phyloP scores from a whole-genome alignment of 1,140 invertebrate genomes.

The Aphaenogaster floridana region DNA sequence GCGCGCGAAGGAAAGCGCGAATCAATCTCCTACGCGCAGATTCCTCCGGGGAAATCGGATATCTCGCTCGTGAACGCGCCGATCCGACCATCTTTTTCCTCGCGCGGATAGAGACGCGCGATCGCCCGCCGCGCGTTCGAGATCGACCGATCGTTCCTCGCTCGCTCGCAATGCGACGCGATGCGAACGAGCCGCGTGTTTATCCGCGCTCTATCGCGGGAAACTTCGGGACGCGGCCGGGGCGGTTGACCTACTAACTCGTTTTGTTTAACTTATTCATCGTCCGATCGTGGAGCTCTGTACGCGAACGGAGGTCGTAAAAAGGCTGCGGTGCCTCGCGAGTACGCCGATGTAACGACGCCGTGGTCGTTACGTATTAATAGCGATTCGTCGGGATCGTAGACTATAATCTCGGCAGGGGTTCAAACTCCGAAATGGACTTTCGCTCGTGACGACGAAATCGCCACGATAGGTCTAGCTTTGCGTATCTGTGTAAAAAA shows the following conservation, averaged over 20 bases:
- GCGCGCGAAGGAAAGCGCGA: neutral
- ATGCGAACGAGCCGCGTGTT: neutral
- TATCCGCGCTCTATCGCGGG: conserved; percentile 18
- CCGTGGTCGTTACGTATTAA: conserved; percentile 23
- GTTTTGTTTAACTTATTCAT: conserved; percentile 63
- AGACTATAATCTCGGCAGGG: neutral
- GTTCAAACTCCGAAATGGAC: neutral
- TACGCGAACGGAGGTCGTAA: conserved; percentile 4
- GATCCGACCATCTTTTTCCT: neutral
- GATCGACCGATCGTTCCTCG: conserved; percentile 13
- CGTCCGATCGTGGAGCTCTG: conserved; percentile 6
- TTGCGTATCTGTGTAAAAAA: neutral
- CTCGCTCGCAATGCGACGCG: neutral
- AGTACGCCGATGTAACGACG: neutral
- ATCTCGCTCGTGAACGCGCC: neutral
- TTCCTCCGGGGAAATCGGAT: conserved; percentile 19
- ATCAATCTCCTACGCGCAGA: conserved; percentile 33
- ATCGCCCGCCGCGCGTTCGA: neutral
- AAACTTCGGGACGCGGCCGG: conserved; percentile 40
- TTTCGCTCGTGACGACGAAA: neutral
- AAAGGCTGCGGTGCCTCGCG: conserved; percentile 18
- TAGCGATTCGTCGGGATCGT: conserved; percentile 3
- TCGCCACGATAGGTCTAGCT: neutral
- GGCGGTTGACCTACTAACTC: conserved; percentile 61
- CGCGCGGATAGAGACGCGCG: neutral